Conservation (phyloP, 37 sponge, comb jelly and placozoan genomes). For the Dysidea cf. avara region DNA sequence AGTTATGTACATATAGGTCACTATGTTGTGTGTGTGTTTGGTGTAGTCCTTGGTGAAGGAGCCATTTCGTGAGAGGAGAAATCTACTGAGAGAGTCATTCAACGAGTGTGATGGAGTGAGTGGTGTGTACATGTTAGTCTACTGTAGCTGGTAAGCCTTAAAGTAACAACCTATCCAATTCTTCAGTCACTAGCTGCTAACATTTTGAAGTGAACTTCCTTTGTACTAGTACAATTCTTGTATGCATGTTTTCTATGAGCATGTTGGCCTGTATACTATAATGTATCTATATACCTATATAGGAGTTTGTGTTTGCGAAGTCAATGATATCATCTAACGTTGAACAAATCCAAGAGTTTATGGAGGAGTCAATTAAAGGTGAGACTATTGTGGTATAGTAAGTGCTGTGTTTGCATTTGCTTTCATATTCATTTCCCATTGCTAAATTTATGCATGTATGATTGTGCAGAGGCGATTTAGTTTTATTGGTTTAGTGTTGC, state of each 20-base stretch:
- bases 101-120: slow-evolving; percentile 88
- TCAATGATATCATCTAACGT: slow-evolving; percentile 55
- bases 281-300: neutral
- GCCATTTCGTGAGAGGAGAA: slow-evolving; percentile 75
- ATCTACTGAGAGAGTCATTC: slow-evolving; percentile 80
- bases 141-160: neutral
- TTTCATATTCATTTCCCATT: no score
- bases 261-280: no score
- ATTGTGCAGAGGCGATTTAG: no score
- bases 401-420: no score
- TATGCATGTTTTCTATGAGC: no score
- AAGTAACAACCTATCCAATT: neutral
- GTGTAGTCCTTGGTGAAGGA: slow-evolving; percentile 81
- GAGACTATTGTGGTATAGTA: no score
- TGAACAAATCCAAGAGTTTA: slow-evolving; percentile 88
- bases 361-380: slow-evolving; percentile 94
- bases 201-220: neutral
- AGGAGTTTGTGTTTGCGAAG: slow-evolving; percentile 90
- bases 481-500: no score
- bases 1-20: neutral
- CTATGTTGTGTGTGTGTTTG: neutral
- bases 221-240: neutral
- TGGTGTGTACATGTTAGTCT: no score
- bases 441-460: no score
- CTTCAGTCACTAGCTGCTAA: neutral